A percentile compares a stretch with the other conserved stretches of the same genome.
Conservation (phyloP, 1,140 invertebrate genomes). For the Argopecten irradians region DNA sequence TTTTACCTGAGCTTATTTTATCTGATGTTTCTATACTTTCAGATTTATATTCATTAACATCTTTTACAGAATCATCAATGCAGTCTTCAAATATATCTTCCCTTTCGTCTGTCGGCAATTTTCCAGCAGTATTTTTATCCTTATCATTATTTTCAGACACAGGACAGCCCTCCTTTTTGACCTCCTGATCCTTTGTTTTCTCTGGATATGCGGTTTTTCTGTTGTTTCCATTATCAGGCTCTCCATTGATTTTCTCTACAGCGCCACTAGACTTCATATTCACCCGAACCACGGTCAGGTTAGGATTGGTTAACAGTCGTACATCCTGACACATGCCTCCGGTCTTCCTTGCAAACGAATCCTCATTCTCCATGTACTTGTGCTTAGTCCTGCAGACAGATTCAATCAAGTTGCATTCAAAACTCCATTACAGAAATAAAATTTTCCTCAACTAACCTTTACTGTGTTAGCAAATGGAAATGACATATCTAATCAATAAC, state of each 20-base stretch:
- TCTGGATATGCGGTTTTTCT: background rate
- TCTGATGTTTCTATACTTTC: background rate
- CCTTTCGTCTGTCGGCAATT: no score
- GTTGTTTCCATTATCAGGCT: background rate
- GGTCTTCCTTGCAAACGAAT: background rate
- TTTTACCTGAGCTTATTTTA: background rate
- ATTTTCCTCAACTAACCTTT: no score
- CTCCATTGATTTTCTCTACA: background rate
- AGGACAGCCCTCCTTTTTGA: background rate
- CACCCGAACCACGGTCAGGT: background rate
- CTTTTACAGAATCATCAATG: constrained; percentile 26
- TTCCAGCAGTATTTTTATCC: background rate
- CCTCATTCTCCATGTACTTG: background rate
- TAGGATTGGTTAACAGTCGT: background rate
- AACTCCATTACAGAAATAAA: no score
- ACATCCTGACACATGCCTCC: background rate
- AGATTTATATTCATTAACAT: background rate
- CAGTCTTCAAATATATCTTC: background rate
- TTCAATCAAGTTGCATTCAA: no score
- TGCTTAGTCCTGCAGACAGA: background rate
- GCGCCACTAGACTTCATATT: background rate
- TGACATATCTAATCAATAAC: no score
- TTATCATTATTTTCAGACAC: background rate
- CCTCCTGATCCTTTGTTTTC: background rate
- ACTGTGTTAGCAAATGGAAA: no score